These are phyloP conservation scores for Poecilia gillii DNA, from an alignment of 2,797 vertebrate species.

Conservation along the genomic window DNA sequence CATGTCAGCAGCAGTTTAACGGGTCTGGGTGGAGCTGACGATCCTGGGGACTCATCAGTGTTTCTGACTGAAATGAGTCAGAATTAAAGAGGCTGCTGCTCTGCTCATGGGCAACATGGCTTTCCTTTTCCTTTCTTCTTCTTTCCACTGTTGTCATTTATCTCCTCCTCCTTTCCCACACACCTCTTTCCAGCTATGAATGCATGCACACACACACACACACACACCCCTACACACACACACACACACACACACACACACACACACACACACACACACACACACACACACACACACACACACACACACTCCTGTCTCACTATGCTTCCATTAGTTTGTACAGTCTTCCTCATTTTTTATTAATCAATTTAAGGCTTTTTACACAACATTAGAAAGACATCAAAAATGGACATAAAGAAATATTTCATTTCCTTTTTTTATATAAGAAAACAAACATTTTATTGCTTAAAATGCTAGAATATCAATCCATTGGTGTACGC, in stretches of 20 bases:
- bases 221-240: no score
- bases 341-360: neutral
- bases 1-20: conserved; percentile 64
- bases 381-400: no score
- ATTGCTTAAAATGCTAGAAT: no score
- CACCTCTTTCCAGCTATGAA: conserved; percentile 13
- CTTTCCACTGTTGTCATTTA: neutral
- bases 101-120: conserved; percentile 26
- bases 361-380: neutral
- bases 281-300: neutral
- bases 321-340: neutral
- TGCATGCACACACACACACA: neutral
- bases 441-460: no score
- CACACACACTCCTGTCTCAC: neutral
- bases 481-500: no score
- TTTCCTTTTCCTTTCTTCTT: neutral
- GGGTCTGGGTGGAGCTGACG: conserved; percentile 31
- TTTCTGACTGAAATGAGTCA: conserved; percentile 32
- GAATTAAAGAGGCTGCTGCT: conserved; percentile 16
- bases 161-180: neutral
- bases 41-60: conserved; percentile 33
- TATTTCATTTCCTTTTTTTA: no score
- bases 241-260: neutral
- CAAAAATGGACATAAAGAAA: no score
- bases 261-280: neutral